Base-by-base conservation (phyloP, 2,797 vertebrate genomes). In the Florisuga fusca region DNA sequence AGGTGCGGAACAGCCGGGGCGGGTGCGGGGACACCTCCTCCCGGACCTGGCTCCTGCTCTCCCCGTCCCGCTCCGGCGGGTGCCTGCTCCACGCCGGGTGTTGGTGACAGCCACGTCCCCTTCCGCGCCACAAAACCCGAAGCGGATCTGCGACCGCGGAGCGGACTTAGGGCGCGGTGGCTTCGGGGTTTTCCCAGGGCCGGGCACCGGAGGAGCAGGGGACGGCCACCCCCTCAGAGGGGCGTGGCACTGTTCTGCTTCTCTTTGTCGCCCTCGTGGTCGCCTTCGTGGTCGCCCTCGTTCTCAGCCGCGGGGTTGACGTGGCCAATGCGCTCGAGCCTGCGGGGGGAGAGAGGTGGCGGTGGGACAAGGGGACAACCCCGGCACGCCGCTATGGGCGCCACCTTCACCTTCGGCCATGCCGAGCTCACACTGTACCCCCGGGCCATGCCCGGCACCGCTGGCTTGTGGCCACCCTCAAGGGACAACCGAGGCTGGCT, bases 111-210 rank as follows among this genome's bases (percentile, higher is more conserved):
- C 57, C 9, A n/a, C 21, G 14, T 15, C 26, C 25, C 38, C 23
- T 8, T 51, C 48, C 15, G 33, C 31, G 3, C 48, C 12, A 11
- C 38, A 77, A 82, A 93, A 76, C 63, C 48, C 67, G 86, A 83
- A 25, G 9, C 12, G 73, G 89, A 76, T 27, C 0, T 0, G 0
- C 9, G 2, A 1, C 20, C 12, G 10, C 54, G 58, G 74, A 84
- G 31, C 36, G 82, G 93, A 38, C 6, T 9, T 77, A 33, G 27
- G 27, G 27, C 9, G 45, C 3, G 11, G 41, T 5, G 34, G 57
- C 11, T 3, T 2, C 8, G 3, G 5, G 14, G 43, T 0, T 31
- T 17, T 21, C 54, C 15, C 50, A 10, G 20, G 7, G 50, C 8
- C 45, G 27, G 46, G 16, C 45, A 7, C 4, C 6, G 43, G 5